A percentile compares a stretch with the other conserved stretches of the same genome.
phyloP scores from a whole-genome alignment of 1,140 invertebrate species.

The Trissolcus basalis region DNA sequence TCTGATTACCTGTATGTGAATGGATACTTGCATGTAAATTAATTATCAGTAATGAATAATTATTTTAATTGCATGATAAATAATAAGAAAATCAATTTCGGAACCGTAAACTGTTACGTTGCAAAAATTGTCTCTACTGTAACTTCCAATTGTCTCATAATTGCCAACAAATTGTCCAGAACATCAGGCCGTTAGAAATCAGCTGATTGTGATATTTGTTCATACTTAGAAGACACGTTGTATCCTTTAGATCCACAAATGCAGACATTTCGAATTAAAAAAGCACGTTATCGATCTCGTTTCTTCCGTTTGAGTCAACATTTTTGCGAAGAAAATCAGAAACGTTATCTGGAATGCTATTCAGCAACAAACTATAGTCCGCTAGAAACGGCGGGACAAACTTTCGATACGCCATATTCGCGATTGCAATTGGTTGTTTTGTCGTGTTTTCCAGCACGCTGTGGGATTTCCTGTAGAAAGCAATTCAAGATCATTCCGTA shows the following conservation, averaged over 20 bases:
- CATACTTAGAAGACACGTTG: neutral
- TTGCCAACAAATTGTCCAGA: too few relatives aligned
- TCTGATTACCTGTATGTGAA: too few relatives aligned
- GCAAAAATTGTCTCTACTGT: too few relatives aligned
- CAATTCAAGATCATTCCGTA: slow-evolving; percentile 57
- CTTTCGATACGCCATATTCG: slow-evolving; percentile 42
- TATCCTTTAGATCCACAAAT: neutral
- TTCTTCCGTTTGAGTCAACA: neutral
- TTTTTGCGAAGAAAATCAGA: slow-evolving; percentile 17
- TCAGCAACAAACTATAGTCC: slow-evolving; percentile 23
- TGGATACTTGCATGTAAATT: too few relatives aligned
- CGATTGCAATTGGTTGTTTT: slow-evolving; percentile 31
- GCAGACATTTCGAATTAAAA: neutral
- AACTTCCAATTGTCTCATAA: too few relatives aligned
- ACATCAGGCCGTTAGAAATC: too few relatives aligned
- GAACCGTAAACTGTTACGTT: too few relatives aligned
- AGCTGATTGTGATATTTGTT: too few relatives aligned
- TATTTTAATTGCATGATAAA: too few relatives aligned
- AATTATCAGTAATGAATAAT: too few relatives aligned
- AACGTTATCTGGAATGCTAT: slow-evolving; percentile 9
- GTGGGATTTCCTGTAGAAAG: slow-evolving; percentile 56
- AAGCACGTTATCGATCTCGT: neutral
- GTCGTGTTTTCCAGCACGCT: slow-evolving; percentile 26
- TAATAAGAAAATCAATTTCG: too few relatives aligned
- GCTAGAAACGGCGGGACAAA: slow-evolving; percentile 23